Base-by-base conservation (phyloP, 2,113 vertebrate species). In the Vicugna pacos region DNA sequence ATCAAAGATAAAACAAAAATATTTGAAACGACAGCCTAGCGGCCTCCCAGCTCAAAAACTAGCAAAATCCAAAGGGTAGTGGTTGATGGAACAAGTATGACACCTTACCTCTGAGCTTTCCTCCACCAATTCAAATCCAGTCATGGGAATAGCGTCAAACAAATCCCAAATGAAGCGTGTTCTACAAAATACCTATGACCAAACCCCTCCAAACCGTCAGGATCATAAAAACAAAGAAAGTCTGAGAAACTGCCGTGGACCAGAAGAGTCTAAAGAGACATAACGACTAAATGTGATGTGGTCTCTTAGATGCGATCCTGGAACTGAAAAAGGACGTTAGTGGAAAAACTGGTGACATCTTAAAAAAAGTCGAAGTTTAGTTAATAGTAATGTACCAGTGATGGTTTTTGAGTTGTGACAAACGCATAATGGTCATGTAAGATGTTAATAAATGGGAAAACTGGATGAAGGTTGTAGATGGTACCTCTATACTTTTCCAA, bases 1-100 rank as follows among this genome's bases (percentile, higher is more conserved):
- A 67, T 94, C 70, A 93, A 77, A 92, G 30, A 24, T 20, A 70
- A 96, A 86, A 86, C 22, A 85, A 38, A 89, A 62, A 75, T 60
- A 73, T 35, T 38, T 84, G 16, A 93, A 73, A 69, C 15, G 17
- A 46, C 0, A 70, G 11, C 46, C 58, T n/a, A 52, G 13, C 1
- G 7, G 17, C 19, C n/a, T 73, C 50, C 24, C 48, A 85, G 16
- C 2, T 73, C 38, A 73, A 82, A 82, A 72, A 32, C 54, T 75
- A 38, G 75, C 52, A 64, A 56, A 60, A 56, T 52, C 16, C 54
- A 9, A 85, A 38, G 38, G 24, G 32, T 50, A 42, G 32, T 12
- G 35, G 16, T 69, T 10, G 38, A 11, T 30, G 6, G 48, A 20
- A 92, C 46, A 9, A 38, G n/a, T 64, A 60, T 15, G 64, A 84